Evolutionary conservation across 2,888 invertebrate species (phyloP), one percentile per base, ranked within the genome.

Genomic region (Tethea ocularis): DNA sequence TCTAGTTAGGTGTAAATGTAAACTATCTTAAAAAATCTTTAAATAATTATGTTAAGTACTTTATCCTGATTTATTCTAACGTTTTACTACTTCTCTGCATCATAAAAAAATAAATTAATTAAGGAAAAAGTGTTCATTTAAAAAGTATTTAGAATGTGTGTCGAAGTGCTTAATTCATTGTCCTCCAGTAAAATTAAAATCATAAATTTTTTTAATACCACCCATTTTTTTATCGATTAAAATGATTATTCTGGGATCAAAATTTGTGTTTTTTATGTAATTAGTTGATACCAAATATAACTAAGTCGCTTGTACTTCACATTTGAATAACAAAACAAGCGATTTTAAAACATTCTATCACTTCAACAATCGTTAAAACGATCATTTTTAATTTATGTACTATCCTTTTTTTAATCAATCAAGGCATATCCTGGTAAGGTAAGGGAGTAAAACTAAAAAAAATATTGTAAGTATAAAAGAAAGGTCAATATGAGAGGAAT

Each of bases 401-500:
- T 1, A n/a, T 3, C n/a, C 61, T 66, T 51, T 69, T 69, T 70
- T 64, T 59, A 61, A 74, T 65, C 66, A 75, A 78, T 77, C 73
- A 81, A 86, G 69, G 88, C 90, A 92, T 91, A 91, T 92, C 91
- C 86, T 76, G 78, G 67, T 79, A 74, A 80, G 70, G 77, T 46
- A 46, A 20, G 10, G 10, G 46, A 20, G 78, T 90, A 90, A 85
- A 77, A 57, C 69, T 76, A 77, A 74, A 77, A 78, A 78, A 75
- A 72, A 81, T 81, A 84, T 80, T 83, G 82, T 91, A 91, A 90
- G 83, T 86, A 84, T 84, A 83, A 84, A 83, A 74, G 84, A 91
- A 91, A 91, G 91, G 92, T 92, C 91, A 92, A 91, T 84, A 91
- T 85, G 91, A 91, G 91, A 93, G 91, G 91, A 92, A 91, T 86